phyloP scores from a whole-genome alignment of 2,797 vertebrate species.

The Pygocentrus nattereri region DNA sequence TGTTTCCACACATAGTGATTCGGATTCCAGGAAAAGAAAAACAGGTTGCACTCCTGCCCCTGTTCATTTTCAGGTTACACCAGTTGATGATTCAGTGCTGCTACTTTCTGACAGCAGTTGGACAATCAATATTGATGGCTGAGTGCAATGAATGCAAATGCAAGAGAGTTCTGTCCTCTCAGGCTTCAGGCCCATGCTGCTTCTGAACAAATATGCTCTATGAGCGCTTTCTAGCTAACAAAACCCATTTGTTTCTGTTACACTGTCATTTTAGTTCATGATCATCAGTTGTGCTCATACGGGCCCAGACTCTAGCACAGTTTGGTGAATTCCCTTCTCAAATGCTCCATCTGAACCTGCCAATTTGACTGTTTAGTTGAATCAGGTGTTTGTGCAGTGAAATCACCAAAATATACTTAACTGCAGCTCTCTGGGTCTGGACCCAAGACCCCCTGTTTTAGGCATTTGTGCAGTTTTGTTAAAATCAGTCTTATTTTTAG shows the following conservation, averaged over 20 bases:
- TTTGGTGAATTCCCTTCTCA: neutral
- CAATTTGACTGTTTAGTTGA: neutral
- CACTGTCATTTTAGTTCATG: neutral
- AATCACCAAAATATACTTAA: neutral
- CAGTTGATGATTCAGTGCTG: constrained; percentile 28
- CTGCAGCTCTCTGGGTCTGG: neutral
- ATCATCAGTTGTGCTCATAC: neutral
- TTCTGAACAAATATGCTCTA: neutral
- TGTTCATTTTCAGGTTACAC: constrained; percentile 6
- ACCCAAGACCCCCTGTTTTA: too few relatives aligned
- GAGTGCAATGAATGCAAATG: constrained; percentile 34
- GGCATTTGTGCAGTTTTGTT: too few relatives aligned
- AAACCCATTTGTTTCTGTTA: neutral
- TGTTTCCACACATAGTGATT: neutral
- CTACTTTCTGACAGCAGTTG: constrained; percentile 23
- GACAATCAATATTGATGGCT: constrained; percentile 46
- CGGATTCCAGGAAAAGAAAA: constrained; percentile 15
- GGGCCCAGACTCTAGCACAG: neutral
- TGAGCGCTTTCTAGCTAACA: neutral
- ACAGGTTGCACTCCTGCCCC: constrained; percentile 20
- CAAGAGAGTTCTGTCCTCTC: constrained; percentile 16
- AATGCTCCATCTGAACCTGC: neutral
- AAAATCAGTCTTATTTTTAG: too few relatives aligned
- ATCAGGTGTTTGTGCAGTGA: neutral
- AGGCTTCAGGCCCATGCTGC: neutral